These are phyloP conservation scores for Myiotriccus ornatus DNA, from an alignment of 2,797 vertebrate species.

Conservation along the genomic window DNA sequence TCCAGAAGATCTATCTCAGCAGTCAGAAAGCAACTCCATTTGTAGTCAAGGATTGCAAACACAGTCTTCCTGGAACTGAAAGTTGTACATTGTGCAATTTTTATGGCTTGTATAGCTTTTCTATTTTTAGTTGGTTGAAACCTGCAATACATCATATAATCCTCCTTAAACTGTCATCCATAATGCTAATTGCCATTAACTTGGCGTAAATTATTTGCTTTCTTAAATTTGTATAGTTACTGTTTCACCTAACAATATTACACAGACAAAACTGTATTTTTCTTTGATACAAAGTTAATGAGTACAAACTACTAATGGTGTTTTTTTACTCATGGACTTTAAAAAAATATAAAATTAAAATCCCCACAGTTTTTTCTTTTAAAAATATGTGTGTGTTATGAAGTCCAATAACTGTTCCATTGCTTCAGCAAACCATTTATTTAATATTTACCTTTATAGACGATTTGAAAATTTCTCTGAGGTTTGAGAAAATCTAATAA, in stretches of 20 bases:
- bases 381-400: background rate
- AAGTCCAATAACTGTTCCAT: background rate
- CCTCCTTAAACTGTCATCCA: background rate
- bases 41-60: slow-evolving; percentile 33
- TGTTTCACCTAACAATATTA: background rate
- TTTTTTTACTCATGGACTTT: background rate
- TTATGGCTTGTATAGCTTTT: slow-evolving; percentile 19
- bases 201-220: background rate
- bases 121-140: slow-evolving; percentile 33
- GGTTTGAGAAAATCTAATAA: background rate
- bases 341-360: background rate
- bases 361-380: background rate
- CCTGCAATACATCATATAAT: slow-evolving; percentile 4
- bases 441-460: background rate
- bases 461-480: background rate
- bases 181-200: slow-evolving; percentile 11
- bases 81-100: slow-evolving; percentile 42
- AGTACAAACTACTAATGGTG: background rate
- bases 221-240: background rate
- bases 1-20: background rate
- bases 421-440: background rate
- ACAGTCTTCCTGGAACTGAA: slow-evolving; percentile 36
- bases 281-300: background rate
- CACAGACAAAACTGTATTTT: background rate
- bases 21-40: slow-evolving; percentile 27